phyloP scores from a whole-genome alignment of 2,113 vertebrate species.

The Diadophis punctatus region DNA sequence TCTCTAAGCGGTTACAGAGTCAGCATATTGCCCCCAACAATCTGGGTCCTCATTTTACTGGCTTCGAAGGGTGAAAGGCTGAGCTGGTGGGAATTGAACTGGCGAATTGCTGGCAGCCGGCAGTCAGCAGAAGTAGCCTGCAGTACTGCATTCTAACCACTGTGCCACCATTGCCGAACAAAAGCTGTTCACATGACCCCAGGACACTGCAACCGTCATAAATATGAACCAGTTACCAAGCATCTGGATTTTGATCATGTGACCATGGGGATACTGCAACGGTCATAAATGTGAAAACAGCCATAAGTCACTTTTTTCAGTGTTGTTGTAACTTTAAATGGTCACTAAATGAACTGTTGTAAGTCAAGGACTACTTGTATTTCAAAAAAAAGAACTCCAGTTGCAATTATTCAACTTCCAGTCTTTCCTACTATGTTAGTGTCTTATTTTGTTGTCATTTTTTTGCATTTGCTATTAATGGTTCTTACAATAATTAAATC shows the following conservation, averaged over 20 bases:
- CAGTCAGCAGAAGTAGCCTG: no score
- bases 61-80: no score
- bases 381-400: not conserved
- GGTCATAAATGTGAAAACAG: not conserved
- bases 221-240: not conserved
- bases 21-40: no score
- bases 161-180: no score
- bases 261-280: not conserved
- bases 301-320: not conserved
- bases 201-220: not conserved
- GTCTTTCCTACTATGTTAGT: not conserved
- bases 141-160: no score
- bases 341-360: not conserved
- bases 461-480: not conserved
- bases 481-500: not conserved
- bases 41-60: no score
- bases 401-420: not conserved
- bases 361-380: not conserved
- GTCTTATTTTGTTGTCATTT: not conserved
- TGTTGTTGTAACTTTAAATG: not conserved
- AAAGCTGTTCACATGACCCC: not conserved
- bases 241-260: not conserved
- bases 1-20: no score
- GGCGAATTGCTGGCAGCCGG: no score
- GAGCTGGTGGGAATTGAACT: no score